phyloP scores from a whole-genome alignment of 2,888 invertebrate genomes.

The Ormyrus pomaceus region DNA sequence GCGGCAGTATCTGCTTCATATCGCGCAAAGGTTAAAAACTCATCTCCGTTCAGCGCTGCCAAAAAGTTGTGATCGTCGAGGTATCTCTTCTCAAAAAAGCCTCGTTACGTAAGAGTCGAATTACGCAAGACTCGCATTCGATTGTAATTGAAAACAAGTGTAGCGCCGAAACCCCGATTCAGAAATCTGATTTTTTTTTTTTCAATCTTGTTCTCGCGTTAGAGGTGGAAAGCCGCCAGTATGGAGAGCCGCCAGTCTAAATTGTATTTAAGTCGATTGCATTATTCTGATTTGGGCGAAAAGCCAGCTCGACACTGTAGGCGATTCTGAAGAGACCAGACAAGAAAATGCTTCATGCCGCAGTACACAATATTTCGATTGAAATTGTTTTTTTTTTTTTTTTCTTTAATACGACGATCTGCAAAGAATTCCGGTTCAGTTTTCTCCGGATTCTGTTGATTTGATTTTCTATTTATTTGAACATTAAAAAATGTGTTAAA shows the following conservation, averaged over 20 bases:
- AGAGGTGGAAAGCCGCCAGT: constrained; percentile 53
- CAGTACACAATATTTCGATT: too few species aligned
- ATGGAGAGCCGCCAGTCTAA: constrained; percentile 51
- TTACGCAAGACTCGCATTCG: too few species aligned
- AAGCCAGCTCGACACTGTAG: constrained; percentile 37
- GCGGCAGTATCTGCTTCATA: too few species aligned
- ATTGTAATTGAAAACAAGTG: too few species aligned
- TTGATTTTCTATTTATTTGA: background rate
- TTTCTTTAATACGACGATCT: background rate
- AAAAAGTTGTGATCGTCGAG: too few species aligned
- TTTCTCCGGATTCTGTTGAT: background rate
- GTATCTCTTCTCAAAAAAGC: too few species aligned
- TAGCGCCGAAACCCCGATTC: background rate
- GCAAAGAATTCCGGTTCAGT: background rate
- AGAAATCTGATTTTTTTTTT: constrained; percentile 21
- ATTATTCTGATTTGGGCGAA: constrained; percentile 53
- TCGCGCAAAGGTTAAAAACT: too few species aligned
- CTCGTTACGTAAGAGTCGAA: too few species aligned
- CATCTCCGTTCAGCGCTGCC: too few species aligned
- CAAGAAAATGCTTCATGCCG: too few species aligned
- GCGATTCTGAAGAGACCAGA: constrained; percentile 16
- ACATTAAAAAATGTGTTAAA: too few species aligned
- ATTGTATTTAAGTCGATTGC: constrained; percentile 56
- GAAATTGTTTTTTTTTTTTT: background rate
- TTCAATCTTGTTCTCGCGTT: constrained; percentile 10